A percentile compares a stretch with the other conserved stretches of the same genome.
phyloP scores from a whole-genome alignment of 1,140 invertebrate genomes.

The Spodoptera frugiperda region DNA sequence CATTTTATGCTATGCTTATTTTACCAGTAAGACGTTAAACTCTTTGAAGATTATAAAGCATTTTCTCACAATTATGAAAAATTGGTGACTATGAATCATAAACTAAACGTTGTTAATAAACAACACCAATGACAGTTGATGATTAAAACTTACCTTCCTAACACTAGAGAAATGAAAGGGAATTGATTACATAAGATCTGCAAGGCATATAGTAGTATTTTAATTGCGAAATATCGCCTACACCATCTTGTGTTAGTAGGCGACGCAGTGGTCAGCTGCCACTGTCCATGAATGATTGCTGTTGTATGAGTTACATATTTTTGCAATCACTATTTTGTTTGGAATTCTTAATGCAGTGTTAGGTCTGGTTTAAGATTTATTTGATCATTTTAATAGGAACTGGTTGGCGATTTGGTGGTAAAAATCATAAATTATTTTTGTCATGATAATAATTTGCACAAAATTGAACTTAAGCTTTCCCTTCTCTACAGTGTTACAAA shows the following conservation, averaged over 20 bases:
- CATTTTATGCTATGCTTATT: too few species aligned
- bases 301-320: conserved; percentile 33
- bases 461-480: too few species aligned
- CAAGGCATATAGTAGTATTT: conserved; percentile 15
- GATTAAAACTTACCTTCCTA: neutral
- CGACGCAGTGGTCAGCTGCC: conserved; percentile 9
- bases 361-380: too few species aligned
- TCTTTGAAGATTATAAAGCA: neutral
- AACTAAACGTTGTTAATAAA: neutral
- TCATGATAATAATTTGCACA: too few species aligned
- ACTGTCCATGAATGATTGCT: conserved; percentile 7
- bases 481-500: too few species aligned
- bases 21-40: too few species aligned
- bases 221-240: conserved; percentile 30
- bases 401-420: too few species aligned
- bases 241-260: conserved; percentile 9
- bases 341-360: neutral
- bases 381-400: too few species aligned
- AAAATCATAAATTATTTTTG: too few species aligned
- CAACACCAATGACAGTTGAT: neutral
- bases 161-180: neutral
- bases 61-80: neutral
- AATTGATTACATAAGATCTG: neutral
- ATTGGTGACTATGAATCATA: neutral
- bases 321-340: conserved; percentile 23